A percentile compares a stretch with the other conserved stretches of the same genome.
Conservation (phyloP, 2,797 vertebrate species). For the Pygocentrus nattereri region DNA sequence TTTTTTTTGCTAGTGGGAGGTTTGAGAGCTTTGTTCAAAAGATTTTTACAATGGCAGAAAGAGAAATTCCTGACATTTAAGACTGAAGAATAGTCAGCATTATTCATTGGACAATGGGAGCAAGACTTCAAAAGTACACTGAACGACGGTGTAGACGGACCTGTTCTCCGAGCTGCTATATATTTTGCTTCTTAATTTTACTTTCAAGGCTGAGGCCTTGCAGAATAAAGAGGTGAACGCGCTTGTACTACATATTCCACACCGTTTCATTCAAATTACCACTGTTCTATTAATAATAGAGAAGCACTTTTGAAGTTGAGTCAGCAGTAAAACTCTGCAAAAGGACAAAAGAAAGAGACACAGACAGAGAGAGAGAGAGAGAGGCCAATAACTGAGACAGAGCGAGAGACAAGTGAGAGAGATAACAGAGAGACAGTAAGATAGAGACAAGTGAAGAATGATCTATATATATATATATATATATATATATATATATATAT, state of each 20-base stretch:
- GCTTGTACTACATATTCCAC: slow-evolving; percentile 49
- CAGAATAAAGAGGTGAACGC: slow-evolving; percentile 39
- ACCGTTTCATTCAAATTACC: slow-evolving; percentile 54
- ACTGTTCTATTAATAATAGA: slow-evolving; percentile 53
- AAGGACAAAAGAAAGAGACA: slow-evolving; percentile 21
- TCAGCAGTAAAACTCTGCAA: slow-evolving; percentile 55
- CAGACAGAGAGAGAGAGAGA: slow-evolving; percentile 1
- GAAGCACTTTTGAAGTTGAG: slow-evolving; percentile 50
- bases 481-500: too few species aligned
- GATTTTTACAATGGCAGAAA: slow-evolving; percentile 47
- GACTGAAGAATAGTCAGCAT: slow-evolving; percentile 57
- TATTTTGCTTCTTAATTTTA: slow-evolving; percentile 54
- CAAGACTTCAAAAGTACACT: slow-evolving; percentile 41
- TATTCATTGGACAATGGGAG: slow-evolving; percentile 52
- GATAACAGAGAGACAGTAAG: slow-evolving; percentile 15
- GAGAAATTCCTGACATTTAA: slow-evolving; percentile 52
- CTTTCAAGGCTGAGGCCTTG: slow-evolving; percentile 53
- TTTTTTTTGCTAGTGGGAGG: slow-evolving; percentile 47
- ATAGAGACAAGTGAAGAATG: not conserved
- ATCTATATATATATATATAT: too few species aligned
- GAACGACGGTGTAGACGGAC: slow-evolving; percentile 16
- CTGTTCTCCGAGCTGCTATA: slow-evolving; percentile 32
- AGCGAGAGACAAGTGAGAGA: not conserved
- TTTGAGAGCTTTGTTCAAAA: slow-evolving; percentile 49
- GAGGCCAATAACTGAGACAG: not conserved